These are phyloP conservation scores for Gorsachius goisagi DNA, from an alignment of 2,113 vertebrate species.

Conservation along the genomic window DNA sequence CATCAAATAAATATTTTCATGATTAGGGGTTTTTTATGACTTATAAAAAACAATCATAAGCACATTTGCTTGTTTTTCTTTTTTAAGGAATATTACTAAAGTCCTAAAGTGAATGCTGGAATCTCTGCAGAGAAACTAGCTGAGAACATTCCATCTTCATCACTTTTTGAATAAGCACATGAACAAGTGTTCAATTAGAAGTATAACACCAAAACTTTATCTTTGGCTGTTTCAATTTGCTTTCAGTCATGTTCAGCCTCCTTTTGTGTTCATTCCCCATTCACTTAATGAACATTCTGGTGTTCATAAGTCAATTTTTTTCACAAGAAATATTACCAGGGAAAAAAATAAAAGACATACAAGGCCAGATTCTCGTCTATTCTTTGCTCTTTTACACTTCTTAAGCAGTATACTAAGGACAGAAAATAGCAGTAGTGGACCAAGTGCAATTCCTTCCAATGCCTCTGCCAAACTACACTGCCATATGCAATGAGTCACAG, in stretches of 20 bases:
- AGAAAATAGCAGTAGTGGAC: neutral
- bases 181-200: neutral
- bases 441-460: neutral
- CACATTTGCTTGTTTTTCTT: neutral
- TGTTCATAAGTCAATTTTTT: neutral
- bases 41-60: neutral
- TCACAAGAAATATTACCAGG: neutral
- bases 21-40: constrained; percentile 26
- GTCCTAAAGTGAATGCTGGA: neutral
- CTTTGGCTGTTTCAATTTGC: neutral
- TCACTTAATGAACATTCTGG: neutral
- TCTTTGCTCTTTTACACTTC: neutral
- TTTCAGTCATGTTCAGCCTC: neutral
- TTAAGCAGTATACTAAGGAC: rapidly evolving
- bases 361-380: neutral
- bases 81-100: neutral
- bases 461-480: neutral
- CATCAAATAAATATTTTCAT: constrained; percentile 20
- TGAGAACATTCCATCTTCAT: neutral
- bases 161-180: neutral
- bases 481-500: neutral
- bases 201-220: neutral
- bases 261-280: neutral
- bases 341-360: rapidly evolving
- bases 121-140: neutral